Evolutionary conservation across 2,797 vertebrate species (phyloP).

Genomic region (Myotis pilosus): DNA sequence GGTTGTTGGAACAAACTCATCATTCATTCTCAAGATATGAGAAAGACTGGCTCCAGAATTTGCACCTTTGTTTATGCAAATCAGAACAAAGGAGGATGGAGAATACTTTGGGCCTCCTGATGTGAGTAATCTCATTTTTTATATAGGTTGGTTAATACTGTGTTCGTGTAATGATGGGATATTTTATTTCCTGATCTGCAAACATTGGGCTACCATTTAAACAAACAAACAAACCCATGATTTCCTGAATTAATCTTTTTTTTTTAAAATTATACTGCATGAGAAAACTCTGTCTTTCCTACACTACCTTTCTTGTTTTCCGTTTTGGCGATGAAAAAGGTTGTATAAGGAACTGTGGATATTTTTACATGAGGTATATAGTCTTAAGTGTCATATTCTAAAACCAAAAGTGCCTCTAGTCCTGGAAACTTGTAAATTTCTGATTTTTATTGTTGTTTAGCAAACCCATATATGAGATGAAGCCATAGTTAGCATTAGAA

Average conservation of each 20-base stretch:
- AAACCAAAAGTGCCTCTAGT: neutral
- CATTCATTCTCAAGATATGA: conserved; percentile 20
- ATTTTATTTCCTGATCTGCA: conserved; percentile 21
- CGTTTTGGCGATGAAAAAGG: neutral
- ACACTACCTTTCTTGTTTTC: neutral
- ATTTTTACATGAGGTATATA: neutral
- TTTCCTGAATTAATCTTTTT: neutral
- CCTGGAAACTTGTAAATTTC: neutral
- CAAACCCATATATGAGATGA: neutral
- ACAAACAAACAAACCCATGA: neutral
- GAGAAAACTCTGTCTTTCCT: neutral
- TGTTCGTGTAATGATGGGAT: conserved; percentile 9
- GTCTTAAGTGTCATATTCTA: neutral
- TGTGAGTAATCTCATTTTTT: conserved; percentile 49
- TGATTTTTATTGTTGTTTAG: neutral
- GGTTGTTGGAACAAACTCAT: neutral
- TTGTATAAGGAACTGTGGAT: neutral
- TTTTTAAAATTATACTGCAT: neutral
- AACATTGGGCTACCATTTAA: neutral
- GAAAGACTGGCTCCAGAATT: neutral
- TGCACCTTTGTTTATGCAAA: neutral
- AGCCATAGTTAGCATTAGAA: neutral
- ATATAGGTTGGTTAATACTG: neutral
- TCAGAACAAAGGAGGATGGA: neutral
- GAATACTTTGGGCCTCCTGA: neutral